phyloP scores from a whole-genome alignment of 2,113 vertebrate species.

The Bagarius yarrelli region DNA sequence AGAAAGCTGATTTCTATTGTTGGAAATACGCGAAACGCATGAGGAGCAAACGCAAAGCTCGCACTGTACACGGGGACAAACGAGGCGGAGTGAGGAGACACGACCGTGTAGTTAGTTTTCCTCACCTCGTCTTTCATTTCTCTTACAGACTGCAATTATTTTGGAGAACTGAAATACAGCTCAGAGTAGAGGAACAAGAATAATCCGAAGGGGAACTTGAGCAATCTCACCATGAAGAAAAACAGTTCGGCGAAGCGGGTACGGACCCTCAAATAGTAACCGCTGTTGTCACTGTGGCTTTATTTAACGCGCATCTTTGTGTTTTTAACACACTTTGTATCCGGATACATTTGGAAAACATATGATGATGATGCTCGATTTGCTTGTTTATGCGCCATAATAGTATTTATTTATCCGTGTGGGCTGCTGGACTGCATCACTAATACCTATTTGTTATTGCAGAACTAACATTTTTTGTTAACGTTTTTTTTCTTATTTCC shows the following conservation, averaged over 20 bases:
- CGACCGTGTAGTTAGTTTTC: slow-evolving; percentile 18
- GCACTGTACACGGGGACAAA: neutral
- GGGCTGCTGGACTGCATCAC: slow-evolving; percentile 18
- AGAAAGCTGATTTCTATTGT: slow-evolving; percentile 28
- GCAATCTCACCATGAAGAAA: slow-evolving; percentile 74
- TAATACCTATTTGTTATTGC: slow-evolving; percentile 13
- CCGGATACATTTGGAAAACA: neutral
- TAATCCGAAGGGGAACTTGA: slow-evolving; percentile 4
- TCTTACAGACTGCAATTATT: slow-evolving; percentile 4
- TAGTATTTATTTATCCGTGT: slow-evolving; percentile 15
- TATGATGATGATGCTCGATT: neutral
- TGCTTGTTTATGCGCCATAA: slow-evolving; percentile 1
- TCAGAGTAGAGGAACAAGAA: slow-evolving; percentile 34
- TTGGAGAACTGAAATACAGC: slow-evolving; percentile 32
- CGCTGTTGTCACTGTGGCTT: slow-evolving; percentile 19
- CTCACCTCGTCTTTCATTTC: slow-evolving; percentile 2
- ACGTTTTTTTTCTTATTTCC: neutral
- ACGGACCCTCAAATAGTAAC: slow-evolving; percentile 51
- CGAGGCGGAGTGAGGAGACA: slow-evolving; percentile 30
- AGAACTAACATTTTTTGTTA: slow-evolving; percentile 17
- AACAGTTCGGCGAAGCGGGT: slow-evolving; percentile 79
- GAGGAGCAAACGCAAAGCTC: neutral
- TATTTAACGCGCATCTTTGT: slow-evolving; percentile 22
- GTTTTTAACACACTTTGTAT: slow-evolving; percentile 20
- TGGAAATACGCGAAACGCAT: neutral